Percentiles rank a stretch among this genome's conserved stretches.
Conservation (phyloP, 2,113 vertebrate genomes). For the Colinus virginianus region DNA sequence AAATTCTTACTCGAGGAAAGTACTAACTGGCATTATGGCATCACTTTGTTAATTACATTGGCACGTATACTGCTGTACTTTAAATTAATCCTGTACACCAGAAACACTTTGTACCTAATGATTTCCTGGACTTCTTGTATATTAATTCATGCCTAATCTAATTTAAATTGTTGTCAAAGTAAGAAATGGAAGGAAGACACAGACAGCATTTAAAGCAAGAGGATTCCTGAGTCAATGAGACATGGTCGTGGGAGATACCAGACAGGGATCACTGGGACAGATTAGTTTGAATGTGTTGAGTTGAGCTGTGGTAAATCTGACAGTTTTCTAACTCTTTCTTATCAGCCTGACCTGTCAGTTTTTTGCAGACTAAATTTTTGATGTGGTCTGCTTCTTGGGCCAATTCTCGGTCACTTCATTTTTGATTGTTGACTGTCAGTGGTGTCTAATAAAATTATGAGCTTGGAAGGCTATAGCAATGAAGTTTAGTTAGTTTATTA, state of each 20-base stretch:
- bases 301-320: not conserved
- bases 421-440: not conserved
- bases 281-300: not conserved
- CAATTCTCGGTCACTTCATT: not conserved
- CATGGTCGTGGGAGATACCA: not conserved
- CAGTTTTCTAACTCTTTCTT: not conserved
- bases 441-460: not conserved
- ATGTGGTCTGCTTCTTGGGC: not conserved
- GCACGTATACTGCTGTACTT: conserved; percentile 19
- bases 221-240: not conserved
- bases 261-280: not conserved
- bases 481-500: not conserved
- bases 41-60: conserved; percentile 66
- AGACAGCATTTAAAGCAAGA: not conserved
- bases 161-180: conserved; percentile 30
- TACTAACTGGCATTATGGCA: conserved; percentile 16
- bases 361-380: conserved; percentile 1
- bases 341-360: not conserved
- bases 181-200: not conserved
- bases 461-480: not conserved
- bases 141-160: conserved; percentile 23
- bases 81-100: conserved; percentile 41
- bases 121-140: conserved; percentile 22
- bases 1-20: conserved; percentile 42
- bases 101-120: not conserved